phyloP scores from a whole-genome alignment of 1,140 invertebrate genomes.

The Drosophila trapezifrons region DNA sequence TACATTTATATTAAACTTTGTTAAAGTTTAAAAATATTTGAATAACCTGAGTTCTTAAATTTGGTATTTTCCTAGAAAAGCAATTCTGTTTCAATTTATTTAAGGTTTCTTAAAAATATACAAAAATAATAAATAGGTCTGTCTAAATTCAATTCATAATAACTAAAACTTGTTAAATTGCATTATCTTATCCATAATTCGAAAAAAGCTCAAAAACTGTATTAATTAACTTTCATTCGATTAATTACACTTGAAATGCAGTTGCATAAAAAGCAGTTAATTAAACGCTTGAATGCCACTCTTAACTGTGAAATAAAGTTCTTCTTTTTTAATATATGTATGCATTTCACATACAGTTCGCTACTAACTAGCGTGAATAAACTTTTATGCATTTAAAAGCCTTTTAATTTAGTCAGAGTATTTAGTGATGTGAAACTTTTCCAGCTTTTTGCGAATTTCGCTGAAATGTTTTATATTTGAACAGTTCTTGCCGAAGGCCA shows the following conservation, averaged over 20 bases:
- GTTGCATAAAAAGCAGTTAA: not conserved
- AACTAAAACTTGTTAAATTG: too few species aligned
- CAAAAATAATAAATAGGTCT: too few species aligned
- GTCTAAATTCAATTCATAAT: too few species aligned
- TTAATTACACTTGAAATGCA: too few species aligned
- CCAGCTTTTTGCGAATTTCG: conserved; percentile 7
- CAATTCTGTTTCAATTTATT: not conserved
- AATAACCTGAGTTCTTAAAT: not conserved
- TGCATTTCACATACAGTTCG: not conserved
- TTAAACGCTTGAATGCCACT: not conserved
- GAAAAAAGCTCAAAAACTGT: too few species aligned
- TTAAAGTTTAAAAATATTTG: not conserved
- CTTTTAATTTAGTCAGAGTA: conserved; percentile 24
- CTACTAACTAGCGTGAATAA: conserved; percentile 1
- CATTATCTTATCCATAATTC: too few species aligned
- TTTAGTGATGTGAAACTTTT: conserved; percentile 16
- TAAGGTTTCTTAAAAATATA: too few species aligned
- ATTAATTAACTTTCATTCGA: too few species aligned
- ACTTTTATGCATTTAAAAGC: conserved; percentile 22
- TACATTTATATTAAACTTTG: not conserved
- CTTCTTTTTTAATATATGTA: not conserved
- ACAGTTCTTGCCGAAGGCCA: conserved; percentile 9
- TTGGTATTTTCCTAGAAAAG: not conserved
- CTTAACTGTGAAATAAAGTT: not conserved
- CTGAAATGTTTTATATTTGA: conserved; percentile 32